These are phyloP conservation scores for Amniataba percoides DNA, from an alignment of 2,797 vertebrate genomes.

Conservation along the genomic window DNA sequence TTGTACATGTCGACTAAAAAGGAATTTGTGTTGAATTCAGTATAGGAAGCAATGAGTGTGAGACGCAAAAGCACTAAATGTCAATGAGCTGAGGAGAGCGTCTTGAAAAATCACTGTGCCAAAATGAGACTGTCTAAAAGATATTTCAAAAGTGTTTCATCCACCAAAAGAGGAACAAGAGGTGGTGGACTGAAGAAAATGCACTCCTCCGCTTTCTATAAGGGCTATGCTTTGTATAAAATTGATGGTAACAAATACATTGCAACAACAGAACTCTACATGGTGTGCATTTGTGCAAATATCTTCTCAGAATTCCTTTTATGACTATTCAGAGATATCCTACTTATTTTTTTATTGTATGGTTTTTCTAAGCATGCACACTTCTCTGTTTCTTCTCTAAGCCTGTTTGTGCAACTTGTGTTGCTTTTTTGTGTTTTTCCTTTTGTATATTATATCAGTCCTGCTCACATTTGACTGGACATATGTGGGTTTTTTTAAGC, in stretches of 20 bases:
- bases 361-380: conserved; percentile 73
- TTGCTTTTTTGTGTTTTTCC: conserved; percentile 37
- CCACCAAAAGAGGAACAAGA: conserved; percentile 41
- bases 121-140: conserved; percentile 58
- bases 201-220: conserved; percentile 67
- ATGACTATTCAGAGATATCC: conserved; percentile 72
- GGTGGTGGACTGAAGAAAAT: conserved; percentile 55
- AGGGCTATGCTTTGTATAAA: conserved; percentile 80
- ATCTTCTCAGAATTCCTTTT: conserved; percentile 71
- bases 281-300: conserved; percentile 51
- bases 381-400: conserved; percentile 56
- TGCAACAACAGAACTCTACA: conserved; percentile 63
- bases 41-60: conserved; percentile 40
- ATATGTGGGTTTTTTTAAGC: conserved; percentile 18
- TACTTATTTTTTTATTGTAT: conserved; percentile 77
- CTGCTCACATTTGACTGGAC: conserved; percentile 50
- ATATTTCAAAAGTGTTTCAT: conserved; percentile 55
- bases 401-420: conserved; percentile 55
- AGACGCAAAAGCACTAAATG: conserved; percentile 76
- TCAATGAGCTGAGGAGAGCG: conserved; percentile 58
- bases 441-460: conserved; percentile 58
- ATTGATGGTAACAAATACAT: conserved; percentile 58
- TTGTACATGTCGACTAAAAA: conserved; percentile 58
- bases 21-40: conserved; percentile 49
- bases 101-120: conserved; percentile 63